Conservation (phyloP, 2,797 vertebrate species). For the Chrysocyon brachyurus region DNA sequence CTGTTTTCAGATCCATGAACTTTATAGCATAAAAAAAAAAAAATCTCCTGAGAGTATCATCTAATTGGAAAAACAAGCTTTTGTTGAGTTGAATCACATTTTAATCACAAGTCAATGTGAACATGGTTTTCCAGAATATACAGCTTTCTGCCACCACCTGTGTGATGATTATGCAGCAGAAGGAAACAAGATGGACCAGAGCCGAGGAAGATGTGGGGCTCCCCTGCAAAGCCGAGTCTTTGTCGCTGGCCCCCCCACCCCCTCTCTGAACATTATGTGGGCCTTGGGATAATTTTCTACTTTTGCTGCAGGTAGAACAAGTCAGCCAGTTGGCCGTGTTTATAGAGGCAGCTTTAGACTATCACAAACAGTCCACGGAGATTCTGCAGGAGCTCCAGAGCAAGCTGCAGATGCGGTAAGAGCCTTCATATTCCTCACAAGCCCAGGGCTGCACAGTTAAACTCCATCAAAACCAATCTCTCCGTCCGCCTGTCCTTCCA, state of each 20-base stretch:
- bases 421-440: rapidly evolving
- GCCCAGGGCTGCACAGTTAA: not conserved
- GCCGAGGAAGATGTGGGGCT: not conserved
- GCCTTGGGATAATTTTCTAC: slow-evolving; percentile 44
- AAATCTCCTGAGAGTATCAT: not conserved
- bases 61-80: not conserved
- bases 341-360: slow-evolving; percentile 93
- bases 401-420: slow-evolving; percentile 93
- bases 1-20: not conserved
- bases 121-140: not conserved
- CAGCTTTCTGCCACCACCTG: not conserved
- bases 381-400: slow-evolving; percentile 94
- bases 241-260: not conserved
- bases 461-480: rapidly evolving
- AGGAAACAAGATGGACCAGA: not conserved
- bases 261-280: rapidly evolving
- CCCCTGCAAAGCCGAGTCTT: not conserved
- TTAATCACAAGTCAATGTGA: not conserved
- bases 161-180: not conserved
- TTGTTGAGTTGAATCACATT: not conserved
- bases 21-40: not conserved
- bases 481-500: no score
- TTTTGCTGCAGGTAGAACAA: slow-evolving; percentile 93
- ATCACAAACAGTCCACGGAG: slow-evolving; percentile 93
- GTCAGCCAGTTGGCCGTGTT: slow-evolving; percentile 95